Percentiles rank a stretch among this genome's conserved stretches.
These are phyloP conservation scores for Cylloceria caligata DNA, from an alignment of 2,888 invertebrate genomes.

Conservation along the genomic window DNA sequence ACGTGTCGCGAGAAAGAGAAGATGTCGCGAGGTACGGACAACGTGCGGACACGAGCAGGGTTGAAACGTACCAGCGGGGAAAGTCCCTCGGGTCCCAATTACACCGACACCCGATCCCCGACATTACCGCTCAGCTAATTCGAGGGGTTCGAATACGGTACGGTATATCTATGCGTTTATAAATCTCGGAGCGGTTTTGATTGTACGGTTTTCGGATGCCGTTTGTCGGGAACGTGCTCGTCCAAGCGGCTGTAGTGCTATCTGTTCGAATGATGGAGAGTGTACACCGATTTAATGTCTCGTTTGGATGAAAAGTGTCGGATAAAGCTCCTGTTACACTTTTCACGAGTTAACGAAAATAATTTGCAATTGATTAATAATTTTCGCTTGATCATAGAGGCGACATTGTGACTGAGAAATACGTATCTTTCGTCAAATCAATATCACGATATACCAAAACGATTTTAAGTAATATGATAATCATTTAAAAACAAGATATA, in stretches of 20 bases:
- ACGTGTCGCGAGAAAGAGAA: conserved; percentile 6
- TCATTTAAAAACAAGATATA: too few species aligned
- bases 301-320: conserved; percentile 55
- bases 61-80: conserved; percentile 71
- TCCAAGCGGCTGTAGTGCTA: conserved; percentile 9
- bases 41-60: conserved; percentile 67
- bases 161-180: conserved; percentile 76
- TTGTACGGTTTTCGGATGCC: conserved; percentile 67
- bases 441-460: too few species aligned
- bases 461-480: too few species aligned
- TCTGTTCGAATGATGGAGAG: conserved; percentile 49
- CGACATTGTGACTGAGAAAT: too few species aligned
- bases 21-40: conserved; percentile 35
- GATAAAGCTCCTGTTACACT: conserved; percentile 59
- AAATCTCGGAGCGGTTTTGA: conserved; percentile 79
- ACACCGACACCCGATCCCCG: conserved; percentile 84
- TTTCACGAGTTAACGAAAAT: conserved; percentile 20
- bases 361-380: background rate
- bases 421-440: too few species aligned
- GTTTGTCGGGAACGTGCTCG: conserved; percentile 54
- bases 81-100: conserved; percentile 84
- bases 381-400: too few species aligned
- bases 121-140: conserved; percentile 83
- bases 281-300: conserved; percentile 50
- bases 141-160: conserved; percentile 78